Evolutionary conservation across 1,140 invertebrate species (phyloP), one percentile per base, ranked within the genome.

Genomic region (Drosophila ananassae): DNA sequence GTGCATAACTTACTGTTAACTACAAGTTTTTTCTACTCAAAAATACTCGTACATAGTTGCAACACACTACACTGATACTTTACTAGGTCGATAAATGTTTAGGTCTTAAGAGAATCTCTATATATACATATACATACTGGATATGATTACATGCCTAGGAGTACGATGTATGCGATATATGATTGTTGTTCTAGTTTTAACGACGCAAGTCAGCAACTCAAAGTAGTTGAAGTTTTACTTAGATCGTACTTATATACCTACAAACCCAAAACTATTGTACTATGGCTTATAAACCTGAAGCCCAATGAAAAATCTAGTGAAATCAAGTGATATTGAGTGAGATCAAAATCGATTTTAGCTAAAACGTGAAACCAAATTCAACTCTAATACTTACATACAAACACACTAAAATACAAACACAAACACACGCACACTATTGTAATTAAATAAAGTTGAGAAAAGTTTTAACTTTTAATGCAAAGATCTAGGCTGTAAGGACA

Each of bases 271-370:
- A 85, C 77, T 77, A 84, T 77, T 81, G 56, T 64, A 81, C 74
- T 74, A 58, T 69, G 63, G 66, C 52, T 52, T 61, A 79, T 24
- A 63, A 32, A 64, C 48, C 48, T 9, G 48, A 68, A 71, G 55
- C 59, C 51, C 5, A 30, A 67, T 9, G 76, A 30, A 80, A 83
- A 85, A 77, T 79, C 75, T 84, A 90, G 72, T 77, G 71, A 91
- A 85, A 83, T 90, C 74, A 91, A 90, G 90, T 91, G 90, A 91
- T 91, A 91, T 89, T 75, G 90, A 91, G 90, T 91, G 90, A 91
- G 90, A 91, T 91, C 87, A 90, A 89, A 91, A 81, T 85, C 89
- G 89, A 85, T 91, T 90, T 90, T 90, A 91, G 89, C 89, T 89
- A 77, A 77, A 90, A 84, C 73, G 75, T 24, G 69, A 73, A 44